Evolutionary conservation across 2,888 invertebrate genomes (phyloP).

Genomic region (Meteorus cinctellus): DNA sequence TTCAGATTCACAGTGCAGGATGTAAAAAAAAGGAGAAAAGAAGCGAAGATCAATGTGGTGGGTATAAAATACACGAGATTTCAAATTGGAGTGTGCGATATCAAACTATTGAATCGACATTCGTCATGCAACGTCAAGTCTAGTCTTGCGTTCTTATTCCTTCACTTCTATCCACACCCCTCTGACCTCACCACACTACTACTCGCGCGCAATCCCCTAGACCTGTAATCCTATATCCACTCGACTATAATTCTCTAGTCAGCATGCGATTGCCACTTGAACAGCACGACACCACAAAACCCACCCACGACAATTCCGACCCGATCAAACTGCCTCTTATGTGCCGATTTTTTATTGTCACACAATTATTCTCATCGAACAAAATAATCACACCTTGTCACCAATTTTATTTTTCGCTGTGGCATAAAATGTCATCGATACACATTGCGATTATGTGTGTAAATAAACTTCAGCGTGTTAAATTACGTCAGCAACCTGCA

Average conservation of each 20-base stretch:
- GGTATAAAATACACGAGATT: constrained; percentile 47
- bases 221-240: constrained; percentile 64
- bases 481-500: no score
- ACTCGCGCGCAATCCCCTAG: constrained; percentile 41
- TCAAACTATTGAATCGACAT: constrained; percentile 70
- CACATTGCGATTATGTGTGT: not conserved
- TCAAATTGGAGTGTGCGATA: constrained; percentile 64
- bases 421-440: no score
- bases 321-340: constrained; percentile 29
- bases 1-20: not conserved
- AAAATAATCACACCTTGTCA: not conserved
- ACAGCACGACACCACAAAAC: constrained; percentile 62
- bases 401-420: not conserved
- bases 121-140: constrained; percentile 65
- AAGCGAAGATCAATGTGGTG: constrained; percentile 14
- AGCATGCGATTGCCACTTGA: constrained; percentile 69
- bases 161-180: constrained; percentile 54
- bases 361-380: not conserved
- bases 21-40: not conserved
- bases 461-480: not conserved
- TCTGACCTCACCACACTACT: constrained; percentile 30
- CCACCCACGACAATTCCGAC: constrained; percentile 50
- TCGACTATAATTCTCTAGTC: constrained; percentile 67
- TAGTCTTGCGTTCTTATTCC: constrained; percentile 52
- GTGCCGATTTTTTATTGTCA: not conserved